phyloP scores from a whole-genome alignment of 2,888 invertebrate species.

The Eurois occulta region DNA sequence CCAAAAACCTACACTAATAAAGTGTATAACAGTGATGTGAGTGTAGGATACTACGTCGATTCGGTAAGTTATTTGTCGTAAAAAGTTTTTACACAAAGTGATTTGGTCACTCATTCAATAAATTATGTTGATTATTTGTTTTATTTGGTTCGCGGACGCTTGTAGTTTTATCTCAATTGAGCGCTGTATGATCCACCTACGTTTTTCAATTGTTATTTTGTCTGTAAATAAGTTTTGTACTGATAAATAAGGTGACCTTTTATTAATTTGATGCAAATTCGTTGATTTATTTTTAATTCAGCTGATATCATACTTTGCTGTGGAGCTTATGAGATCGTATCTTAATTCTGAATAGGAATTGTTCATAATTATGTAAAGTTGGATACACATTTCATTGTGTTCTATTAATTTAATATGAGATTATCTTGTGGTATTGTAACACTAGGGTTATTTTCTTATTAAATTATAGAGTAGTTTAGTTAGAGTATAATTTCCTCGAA shows the following conservation, averaged over 20 bases:
- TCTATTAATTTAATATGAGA: background rate
- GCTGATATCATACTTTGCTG: background rate
- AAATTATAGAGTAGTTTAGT: background rate
- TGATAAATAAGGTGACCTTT: slow-evolving; percentile 48
- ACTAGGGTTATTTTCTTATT: background rate
- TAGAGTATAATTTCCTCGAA: background rate
- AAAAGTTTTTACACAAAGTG: slow-evolving; percentile 36
- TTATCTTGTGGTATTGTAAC: background rate
- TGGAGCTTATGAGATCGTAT: background rate
- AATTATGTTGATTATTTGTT: slow-evolving; percentile 59
- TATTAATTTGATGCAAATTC: background rate
- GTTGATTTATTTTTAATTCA: background rate
- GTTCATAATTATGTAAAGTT: background rate
- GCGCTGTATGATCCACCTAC: slow-evolving; percentile 50
- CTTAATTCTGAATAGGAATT: slow-evolving; percentile 7
- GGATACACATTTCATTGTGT: background rate
- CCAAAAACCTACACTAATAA: slow-evolving; percentile 10
- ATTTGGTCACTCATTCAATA: slow-evolving; percentile 41
- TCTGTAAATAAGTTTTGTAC: slow-evolving; percentile 23
- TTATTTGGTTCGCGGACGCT: slow-evolving; percentile 61
- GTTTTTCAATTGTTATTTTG: slow-evolving; percentile 32
- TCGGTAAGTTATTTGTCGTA: slow-evolving; percentile 45
- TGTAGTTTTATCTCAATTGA: slow-evolving; percentile 60
- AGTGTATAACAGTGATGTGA: slow-evolving; percentile 60
- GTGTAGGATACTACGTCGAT: slow-evolving; percentile 18